These are phyloP conservation scores for Epizoanthus ramosus DNA, from an alignment of 92 coral and sea anemone species.

Conservation along the genomic window DNA sequence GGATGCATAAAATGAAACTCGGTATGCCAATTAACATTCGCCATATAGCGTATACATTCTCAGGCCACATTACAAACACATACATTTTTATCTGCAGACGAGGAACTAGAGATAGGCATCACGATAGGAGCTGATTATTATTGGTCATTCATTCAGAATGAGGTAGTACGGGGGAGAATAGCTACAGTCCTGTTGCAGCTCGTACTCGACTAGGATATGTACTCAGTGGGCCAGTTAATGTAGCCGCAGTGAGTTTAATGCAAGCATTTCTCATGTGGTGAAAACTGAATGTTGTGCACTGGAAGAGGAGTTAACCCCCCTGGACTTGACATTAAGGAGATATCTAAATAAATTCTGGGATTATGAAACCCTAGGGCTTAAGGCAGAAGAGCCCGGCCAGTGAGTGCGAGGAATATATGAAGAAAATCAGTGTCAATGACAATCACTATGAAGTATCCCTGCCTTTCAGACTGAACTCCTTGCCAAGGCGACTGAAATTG, in stretches of 20 bases:
- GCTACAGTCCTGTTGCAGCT: slow-evolving; percentile 42
- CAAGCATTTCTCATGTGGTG: slow-evolving; percentile 32
- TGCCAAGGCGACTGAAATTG: slow-evolving; percentile 14
- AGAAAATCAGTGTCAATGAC: slow-evolving; percentile 35
- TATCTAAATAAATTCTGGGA: slow-evolving; percentile 41
- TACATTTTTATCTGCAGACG: background rate
- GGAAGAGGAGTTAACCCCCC: slow-evolving; percentile 22
- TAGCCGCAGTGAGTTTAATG: background rate
- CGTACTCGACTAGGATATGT: slow-evolving; percentile 42
- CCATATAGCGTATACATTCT: too few species aligned
- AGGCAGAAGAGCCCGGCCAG: slow-evolving; percentile 1
- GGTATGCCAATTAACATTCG: too few species aligned
- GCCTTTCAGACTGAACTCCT: slow-evolving; percentile 42
- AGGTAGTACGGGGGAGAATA: slow-evolving; percentile 45
- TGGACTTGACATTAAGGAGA: slow-evolving; percentile 13
- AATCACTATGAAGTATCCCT: slow-evolving; percentile 44
- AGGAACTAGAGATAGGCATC: slow-evolving; percentile 25
- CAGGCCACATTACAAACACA: too few species aligned
- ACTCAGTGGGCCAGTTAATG: slow-evolving; percentile 39
- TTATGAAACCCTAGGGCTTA: slow-evolving; percentile 40
- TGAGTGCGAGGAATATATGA: slow-evolving; percentile 28
- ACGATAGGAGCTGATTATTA: slow-evolving; percentile 49
- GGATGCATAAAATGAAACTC: too few species aligned
- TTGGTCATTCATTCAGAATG: slow-evolving; percentile 44
- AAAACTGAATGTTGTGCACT: slow-evolving; percentile 28